A percentile compares a stretch with the other conserved stretches of the same genome.
phyloP scores from a whole-genome alignment of 2,888 invertebrate genomes.

The Drosophila percnosoma region DNA sequence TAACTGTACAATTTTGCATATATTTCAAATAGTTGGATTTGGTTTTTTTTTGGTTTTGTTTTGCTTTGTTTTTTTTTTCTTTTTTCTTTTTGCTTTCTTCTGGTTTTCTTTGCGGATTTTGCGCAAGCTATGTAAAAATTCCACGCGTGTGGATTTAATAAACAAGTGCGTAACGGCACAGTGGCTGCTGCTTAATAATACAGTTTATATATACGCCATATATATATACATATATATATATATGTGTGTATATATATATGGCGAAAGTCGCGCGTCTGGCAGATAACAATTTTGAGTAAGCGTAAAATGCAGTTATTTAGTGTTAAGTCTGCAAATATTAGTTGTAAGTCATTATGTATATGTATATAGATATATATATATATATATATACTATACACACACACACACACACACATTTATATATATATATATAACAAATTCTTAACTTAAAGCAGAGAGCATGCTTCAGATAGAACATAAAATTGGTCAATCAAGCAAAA shows the following conservation, averaged over 20 bases:
- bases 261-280: conserved; percentile 12
- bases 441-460: conserved; percentile 38
- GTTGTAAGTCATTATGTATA: conserved; percentile 60
- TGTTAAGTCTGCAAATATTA: conserved; percentile 79
- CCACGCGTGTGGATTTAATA: conserved; percentile 29
- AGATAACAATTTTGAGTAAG: conserved; percentile 42
- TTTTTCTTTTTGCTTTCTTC: background rate
- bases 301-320: conserved; percentile 80
- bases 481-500: conserved; percentile 24
- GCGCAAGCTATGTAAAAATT: conserved; percentile 12
- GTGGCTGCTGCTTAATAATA: conserved; percentile 2
- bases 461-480: conserved; percentile 32
- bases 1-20: conserved; percentile 31
- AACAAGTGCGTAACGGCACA: conserved; percentile 33
- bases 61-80: background rate
- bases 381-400: background rate
- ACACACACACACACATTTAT: background rate
- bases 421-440: conserved; percentile 22
- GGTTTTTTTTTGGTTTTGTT: conserved; percentile 1
- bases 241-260: background rate
- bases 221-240: background rate
- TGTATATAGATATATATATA: conserved; percentile 4
- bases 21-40: conserved; percentile 28
- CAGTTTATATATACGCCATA: conserved; percentile 5
- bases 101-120: background rate